Base-by-base conservation (phyloP, 2,888 invertebrate genomes). In the Ferdinandea cuprea region DNA sequence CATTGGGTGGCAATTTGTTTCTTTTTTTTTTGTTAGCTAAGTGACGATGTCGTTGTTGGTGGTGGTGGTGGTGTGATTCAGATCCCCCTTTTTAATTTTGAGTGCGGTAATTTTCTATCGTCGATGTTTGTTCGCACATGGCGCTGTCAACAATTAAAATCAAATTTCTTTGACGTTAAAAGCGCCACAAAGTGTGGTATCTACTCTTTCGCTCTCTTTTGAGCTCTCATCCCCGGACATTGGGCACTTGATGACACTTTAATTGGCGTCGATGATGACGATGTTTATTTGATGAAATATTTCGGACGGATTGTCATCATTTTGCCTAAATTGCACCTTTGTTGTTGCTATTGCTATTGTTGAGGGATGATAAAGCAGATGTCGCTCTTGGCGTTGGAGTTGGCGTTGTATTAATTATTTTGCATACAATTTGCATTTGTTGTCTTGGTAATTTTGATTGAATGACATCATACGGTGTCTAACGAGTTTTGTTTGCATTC, bases 281-380 rank as follows among this genome's bases (percentile, higher is more conserved):
- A 77, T 68, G 81, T 71, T 81, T 76, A 77, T 81, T 81, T 76
- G 83, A 68, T 77, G 72, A 78, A 83, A 68, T 72, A 59, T 81
- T 66, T 61, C n/a, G 44, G 63, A 42, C 28, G 48, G 59, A 54
- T 54, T 71, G 68, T 50, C 58, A 58, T 63, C 56, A 52, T 58
- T 58, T 56, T 69, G 80, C 56, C 56, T 40, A 74, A 63, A 74
- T 74, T 74, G 21, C 50, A 17, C 30, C 46, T 3, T 19, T 9
- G 19, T 19, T 46, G 65, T 30, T 56, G 71, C 40, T 44, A 35
- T 30, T 56, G 71, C 40, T 44, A 35, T 15, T 17, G 52, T 37
- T 44, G 50, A 44, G 11, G 46, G 19, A 48, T 61, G 61, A 77
- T 72, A 42, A 19, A 35, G 69, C 79, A 78, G 84, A 84, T 79